Base-by-base conservation (phyloP, 2,888 invertebrate species). In the Rhamphomyia laevipes region DNA sequence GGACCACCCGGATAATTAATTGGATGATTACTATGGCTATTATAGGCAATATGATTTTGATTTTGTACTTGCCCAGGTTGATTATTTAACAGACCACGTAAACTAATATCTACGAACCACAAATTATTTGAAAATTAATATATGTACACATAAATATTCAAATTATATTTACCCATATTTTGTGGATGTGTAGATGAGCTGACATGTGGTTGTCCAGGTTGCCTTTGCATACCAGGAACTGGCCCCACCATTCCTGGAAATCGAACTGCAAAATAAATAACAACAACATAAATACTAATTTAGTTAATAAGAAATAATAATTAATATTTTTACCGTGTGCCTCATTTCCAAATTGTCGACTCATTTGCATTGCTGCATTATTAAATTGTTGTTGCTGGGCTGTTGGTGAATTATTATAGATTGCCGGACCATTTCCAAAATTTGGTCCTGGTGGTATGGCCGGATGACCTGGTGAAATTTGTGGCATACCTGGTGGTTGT, bases 171-270 rank as follows among this genome's bases (percentile, higher is more conserved):
- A 68, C 71, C 77, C 72, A 78, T 72, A 59, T 77, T 78, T 64
- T 78, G 78, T 57, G 78, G 79, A 64, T 79, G 79, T 61, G 79
- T 79, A 58, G 79, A 78, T 64, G 78, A 78, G 58, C 78, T 77
- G 62, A 79, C 79, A 69, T 77, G 78, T 59, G 77, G 71, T 61
- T 77, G 78, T 49, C 68, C 68, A 17, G 43, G 30, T 45, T 76
- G 73, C 12, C 70, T 63, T 50, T 69, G 67, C 62, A 68, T 67
- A 45, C 66, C 63, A 47, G 65, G 67, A 31, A 66, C 64, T 49
- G 68, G 67, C 1, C 55, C 42, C 40, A 67, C n/a, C 61, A 67
- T 60, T 48, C 64, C 66, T 45, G 66, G 65, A 56, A 69, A 70
- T 33, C 70, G 67, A 49, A 51, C 51, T 38, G 38, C 10, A 50